These are phyloP conservation scores for Andricus grossulariae DNA, from an alignment of 1,140 invertebrate genomes.

Conservation along the genomic window DNA sequence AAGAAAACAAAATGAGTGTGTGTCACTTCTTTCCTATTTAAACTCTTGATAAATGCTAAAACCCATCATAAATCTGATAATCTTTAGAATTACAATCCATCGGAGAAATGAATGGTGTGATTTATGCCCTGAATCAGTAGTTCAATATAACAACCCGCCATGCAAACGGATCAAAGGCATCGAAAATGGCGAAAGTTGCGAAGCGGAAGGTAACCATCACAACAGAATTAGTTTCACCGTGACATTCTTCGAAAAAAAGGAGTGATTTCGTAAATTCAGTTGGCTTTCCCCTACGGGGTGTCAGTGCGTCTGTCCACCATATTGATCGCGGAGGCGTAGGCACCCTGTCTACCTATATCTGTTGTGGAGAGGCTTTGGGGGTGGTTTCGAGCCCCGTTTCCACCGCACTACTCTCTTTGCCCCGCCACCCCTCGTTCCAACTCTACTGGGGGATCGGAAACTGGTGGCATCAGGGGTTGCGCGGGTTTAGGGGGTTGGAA, in stretches of 20 bases:
- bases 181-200: conserved; percentile 3
- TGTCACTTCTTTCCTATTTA: no score
- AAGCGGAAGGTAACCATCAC: conserved; percentile 35
- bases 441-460: conserved; percentile 56
- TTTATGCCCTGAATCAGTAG: background rate
- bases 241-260: conserved; percentile 41
- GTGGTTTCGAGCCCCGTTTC: conserved; percentile 64
- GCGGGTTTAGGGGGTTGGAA: conserved; percentile 61
- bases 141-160: background rate
- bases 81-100: background rate
- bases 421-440: conserved; percentile 46
- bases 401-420: conserved; percentile 44
- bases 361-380: conserved; percentile 69
- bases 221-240: conserved; percentile 20
- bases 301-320: conserved; percentile 75
- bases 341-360: conserved; percentile 61
- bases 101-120: background rate
- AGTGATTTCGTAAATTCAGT: conserved; percentile 69
- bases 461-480: conserved; percentile 52
- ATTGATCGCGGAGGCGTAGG: conserved; percentile 73
- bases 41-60: no score
- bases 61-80: no score
- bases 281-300: conserved; percentile 64
- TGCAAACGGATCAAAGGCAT: conserved; percentile 5
- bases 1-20: no score